phyloP scores from a whole-genome alignment of 2,888 invertebrate genomes.

The Apoda limacodes region DNA sequence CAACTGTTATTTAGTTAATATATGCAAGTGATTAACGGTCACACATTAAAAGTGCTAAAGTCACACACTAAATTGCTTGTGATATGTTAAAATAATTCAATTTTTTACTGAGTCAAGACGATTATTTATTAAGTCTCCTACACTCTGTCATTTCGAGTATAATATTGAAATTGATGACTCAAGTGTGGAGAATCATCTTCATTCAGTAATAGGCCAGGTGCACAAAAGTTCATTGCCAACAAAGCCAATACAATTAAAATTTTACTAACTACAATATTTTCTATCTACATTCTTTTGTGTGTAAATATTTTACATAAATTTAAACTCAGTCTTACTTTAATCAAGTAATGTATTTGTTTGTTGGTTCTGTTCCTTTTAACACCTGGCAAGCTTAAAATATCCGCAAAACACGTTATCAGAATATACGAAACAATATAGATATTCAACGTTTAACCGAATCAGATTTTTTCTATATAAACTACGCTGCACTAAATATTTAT shows the following conservation, averaged over 20 bases:
- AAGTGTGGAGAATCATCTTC: slow-evolving; percentile 27
- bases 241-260: slow-evolving; percentile 37
- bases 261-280: slow-evolving; percentile 32
- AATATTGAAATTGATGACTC: too few species aligned
- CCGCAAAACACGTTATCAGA: too few species aligned
- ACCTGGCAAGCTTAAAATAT: slow-evolving; percentile 51
- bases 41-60: not conserved
- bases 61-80: not conserved
- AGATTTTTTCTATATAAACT: too few species aligned
- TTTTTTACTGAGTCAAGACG: not conserved
- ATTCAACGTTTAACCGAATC: too few species aligned
- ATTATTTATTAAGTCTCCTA: not conserved
- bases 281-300: slow-evolving; percentile 28
- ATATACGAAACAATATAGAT: too few species aligned
- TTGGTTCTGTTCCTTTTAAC: slow-evolving; percentile 63
- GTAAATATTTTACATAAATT: slow-evolving; percentile 24
- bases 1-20: slow-evolving; percentile 7
- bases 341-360: slow-evolving; percentile 34
- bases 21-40: slow-evolving; percentile 9
- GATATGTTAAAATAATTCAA: not conserved
- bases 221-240: slow-evolving; percentile 65
- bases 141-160: too few species aligned
- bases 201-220: slow-evolving; percentile 47
- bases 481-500: too few species aligned
- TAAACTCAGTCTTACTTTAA: slow-evolving; percentile 32